phyloP scores from a whole-genome alignment of 2,888 invertebrate genomes.

The Apodemia hepburni region DNA sequence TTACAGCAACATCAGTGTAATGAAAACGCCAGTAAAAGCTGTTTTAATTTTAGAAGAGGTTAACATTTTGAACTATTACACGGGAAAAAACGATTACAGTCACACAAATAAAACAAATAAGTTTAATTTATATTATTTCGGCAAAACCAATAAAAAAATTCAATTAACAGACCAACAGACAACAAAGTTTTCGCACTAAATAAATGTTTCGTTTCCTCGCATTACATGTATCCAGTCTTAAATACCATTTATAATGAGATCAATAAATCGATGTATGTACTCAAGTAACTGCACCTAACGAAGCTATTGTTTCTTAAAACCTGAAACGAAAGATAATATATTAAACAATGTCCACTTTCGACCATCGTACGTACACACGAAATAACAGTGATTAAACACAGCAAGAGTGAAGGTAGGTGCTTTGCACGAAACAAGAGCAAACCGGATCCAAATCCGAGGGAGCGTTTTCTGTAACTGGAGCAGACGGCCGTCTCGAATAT shows the following conservation, averaged over 20 bases:
- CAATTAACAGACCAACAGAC: background rate
- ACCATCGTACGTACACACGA: conserved; percentile 37
- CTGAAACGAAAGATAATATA: conserved; percentile 6
- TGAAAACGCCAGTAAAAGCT: too few relatives aligned
- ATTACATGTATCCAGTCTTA: background rate
- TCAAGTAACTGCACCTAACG: conserved; percentile 9
- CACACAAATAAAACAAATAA: too few relatives aligned
- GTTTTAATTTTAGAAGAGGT: too few relatives aligned
- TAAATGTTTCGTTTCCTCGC: background rate
- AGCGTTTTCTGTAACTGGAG: conserved; percentile 75
- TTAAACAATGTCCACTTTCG: conserved; percentile 39
- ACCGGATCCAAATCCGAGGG: conserved; percentile 73
- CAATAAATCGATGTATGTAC: conserved; percentile 13
- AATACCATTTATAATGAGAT: background rate
- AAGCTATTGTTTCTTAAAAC: conserved; percentile 14
- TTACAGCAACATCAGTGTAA: too few relatives aligned
- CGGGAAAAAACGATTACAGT: too few relatives aligned
- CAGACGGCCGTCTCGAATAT: conserved; percentile 64
- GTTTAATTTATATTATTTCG: background rate
- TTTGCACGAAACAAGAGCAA: conserved; percentile 64
- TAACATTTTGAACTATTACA: too few relatives aligned
- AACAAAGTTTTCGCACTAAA: background rate
- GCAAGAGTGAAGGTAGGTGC: conserved; percentile 62
- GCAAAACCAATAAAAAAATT: background rate
- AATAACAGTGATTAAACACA: conserved; percentile 62